Base-by-base conservation (phyloP, 1,140 invertebrate species). In the Ptiloglossa arizonensis region DNA sequence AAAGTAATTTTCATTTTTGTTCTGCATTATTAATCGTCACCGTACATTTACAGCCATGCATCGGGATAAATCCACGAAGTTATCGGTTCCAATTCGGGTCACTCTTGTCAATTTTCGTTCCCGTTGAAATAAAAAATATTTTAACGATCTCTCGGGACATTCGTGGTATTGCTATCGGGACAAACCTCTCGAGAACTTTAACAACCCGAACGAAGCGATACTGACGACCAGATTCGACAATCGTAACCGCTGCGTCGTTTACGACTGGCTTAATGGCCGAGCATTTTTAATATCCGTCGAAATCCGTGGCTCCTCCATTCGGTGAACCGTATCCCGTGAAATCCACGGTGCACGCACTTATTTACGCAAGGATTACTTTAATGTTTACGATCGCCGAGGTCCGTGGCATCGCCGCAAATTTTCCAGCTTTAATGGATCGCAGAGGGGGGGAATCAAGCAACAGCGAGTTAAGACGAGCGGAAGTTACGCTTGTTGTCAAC, bases 361-460 rank as follows among this genome's bases (percentile, higher is more conserved):
- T 76, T 87, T 72, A 86, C 85, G 85, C 81, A 70, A 87, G 75
- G 57, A 86, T 86, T 79, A 71, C 29, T 86, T 87, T 86, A 82
- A 87, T 68, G 48, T 72, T 86, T 83, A 86, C 80, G 70, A 72
- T n/a, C n/a, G n/a, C n/a, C 27, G 17, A 46, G 50, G 52, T 72
- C 59, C 73, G 56, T 48, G 41, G 41, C 27, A 59, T 54, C 44
- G 44, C 38, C 50, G 69, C 76, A 29, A 70, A 76, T 82, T 85
- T 69, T 80, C 56, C 54, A 46, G 54, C 35, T 79, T 72, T 86
- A 82, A 82, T 85, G 57, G 81, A 50, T 29, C 48, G 35, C 46
- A 24, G 22, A 35, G 56, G 24, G 13, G n/a, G 6, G 27, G 70
- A 63, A 75, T 71, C 71, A 41, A 56, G 50, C 72, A 64, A 68